phyloP scores from a whole-genome alignment of 1,140 invertebrate species.

The Drosophila guanche region DNA sequence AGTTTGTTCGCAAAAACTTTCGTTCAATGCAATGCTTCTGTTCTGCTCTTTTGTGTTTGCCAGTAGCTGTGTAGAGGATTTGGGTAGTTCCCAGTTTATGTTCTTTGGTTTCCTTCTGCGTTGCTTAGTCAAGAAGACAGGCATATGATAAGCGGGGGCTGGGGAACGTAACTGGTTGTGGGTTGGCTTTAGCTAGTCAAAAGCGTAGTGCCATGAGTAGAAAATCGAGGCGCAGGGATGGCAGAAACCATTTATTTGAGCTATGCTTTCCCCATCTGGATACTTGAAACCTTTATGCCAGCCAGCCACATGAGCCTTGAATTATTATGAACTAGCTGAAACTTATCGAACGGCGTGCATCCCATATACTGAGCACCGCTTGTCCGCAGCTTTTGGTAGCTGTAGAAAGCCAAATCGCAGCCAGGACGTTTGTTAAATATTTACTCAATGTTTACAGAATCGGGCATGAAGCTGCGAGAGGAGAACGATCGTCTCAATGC shows the following conservation, averaged over 20 bases:
- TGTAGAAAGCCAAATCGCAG: neutral
- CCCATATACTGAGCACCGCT: slow-evolving; percentile 35
- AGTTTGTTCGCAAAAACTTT: slow-evolving; percentile 50
- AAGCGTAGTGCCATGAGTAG: slow-evolving; percentile 41
- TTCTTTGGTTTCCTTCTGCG: slow-evolving; percentile 12
- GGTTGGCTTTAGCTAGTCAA: slow-evolving; percentile 26
- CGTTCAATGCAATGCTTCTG: slow-evolving; percentile 31
- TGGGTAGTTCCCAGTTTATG: slow-evolving; percentile 18
- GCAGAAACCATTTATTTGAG: too few species aligned
- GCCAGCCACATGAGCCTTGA: too few species aligned
- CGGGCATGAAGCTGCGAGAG: slow-evolving; percentile 85
- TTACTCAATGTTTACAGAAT: slow-evolving; percentile 49
- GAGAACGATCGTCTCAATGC: slow-evolving; percentile 88
- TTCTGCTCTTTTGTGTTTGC: slow-evolving; percentile 13
- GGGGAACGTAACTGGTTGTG: slow-evolving; percentile 7
- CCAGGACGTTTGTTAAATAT: neutral
- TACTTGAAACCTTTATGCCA: too few species aligned
- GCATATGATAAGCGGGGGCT: neutral
- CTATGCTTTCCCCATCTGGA: too few species aligned
- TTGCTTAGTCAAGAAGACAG: slow-evolving; percentile 1
- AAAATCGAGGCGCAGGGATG: too few species aligned
- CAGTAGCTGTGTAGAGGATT: too few species aligned
- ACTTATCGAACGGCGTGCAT: slow-evolving; percentile 16
- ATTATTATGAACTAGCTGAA: neutral
- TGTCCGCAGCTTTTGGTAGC: slow-evolving; percentile 48